These are phyloP conservation scores for Dreissena polymorpha DNA, from an alignment of 1,140 invertebrate genomes.

Conservation along the genomic window DNA sequence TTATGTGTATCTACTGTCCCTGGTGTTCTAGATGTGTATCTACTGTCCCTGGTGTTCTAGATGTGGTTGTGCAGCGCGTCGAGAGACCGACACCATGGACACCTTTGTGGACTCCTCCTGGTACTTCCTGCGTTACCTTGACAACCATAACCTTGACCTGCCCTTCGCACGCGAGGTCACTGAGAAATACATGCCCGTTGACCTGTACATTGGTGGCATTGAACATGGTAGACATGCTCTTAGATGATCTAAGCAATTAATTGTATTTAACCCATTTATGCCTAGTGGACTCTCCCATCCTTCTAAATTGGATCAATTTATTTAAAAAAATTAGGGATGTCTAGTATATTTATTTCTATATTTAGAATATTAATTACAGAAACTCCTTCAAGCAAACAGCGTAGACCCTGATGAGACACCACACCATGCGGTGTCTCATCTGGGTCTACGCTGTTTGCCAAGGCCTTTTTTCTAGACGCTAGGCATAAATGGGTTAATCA, in stretches of 20 bases:
- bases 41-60: slow-evolving; percentile 50
- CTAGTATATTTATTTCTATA: no score
- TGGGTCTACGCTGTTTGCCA: no score
- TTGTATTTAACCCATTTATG: no score
- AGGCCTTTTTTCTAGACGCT: no score
- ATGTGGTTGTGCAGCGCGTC: slow-evolving; percentile 83
- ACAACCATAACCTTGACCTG: slow-evolving; percentile 87
- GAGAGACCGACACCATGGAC: slow-evolving; percentile 99
- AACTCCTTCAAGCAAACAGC: no score
- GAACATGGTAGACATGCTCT: slow-evolving; percentile 89
- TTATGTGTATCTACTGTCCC: no score
- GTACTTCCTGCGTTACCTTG: slow-evolving; percentile 97
- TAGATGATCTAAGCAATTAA: background rate
- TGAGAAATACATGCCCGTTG: slow-evolving; percentile 89
- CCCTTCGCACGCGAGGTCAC: slow-evolving; percentile 87
- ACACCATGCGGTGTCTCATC: no score
- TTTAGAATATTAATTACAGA: no score
- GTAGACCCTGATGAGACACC: no score
- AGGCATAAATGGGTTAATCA: background rate
- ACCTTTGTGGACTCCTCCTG: slow-evolving; percentile 99
- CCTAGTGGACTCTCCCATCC: no score
- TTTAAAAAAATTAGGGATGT: no score
- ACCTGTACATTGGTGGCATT: slow-evolving; percentile 97
- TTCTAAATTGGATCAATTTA: no score
- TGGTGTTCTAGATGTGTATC: slow-evolving; percentile 75